phyloP scores from a whole-genome alignment of 2,797 vertebrate genomes.

The Gallirallus australis region DNA sequence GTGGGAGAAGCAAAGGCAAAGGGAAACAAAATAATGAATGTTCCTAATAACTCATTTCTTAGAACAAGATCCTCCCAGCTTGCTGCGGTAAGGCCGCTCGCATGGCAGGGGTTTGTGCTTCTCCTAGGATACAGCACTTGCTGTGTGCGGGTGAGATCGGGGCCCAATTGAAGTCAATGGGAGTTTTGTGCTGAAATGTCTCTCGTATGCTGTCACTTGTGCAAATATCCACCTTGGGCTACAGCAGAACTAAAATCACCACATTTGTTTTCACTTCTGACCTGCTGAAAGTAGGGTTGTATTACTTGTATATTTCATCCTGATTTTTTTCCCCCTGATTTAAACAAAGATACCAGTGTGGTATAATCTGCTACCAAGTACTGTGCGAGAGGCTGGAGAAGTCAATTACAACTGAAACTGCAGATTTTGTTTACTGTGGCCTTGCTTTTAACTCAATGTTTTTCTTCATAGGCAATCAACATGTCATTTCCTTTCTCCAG shows the following conservation, averaged over 20 bases:
- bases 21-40: not conserved
- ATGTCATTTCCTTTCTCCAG: conserved; percentile 4
- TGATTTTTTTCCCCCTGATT: not conserved
- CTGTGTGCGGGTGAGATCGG: conserved; percentile 31
- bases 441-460: conserved; percentile 31
- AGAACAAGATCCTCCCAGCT: not conserved
- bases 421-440: conserved; percentile 30
- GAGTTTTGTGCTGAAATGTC: conserved; percentile 41
- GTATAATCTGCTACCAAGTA: conserved; percentile 14
- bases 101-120: not conserved
- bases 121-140: not conserved
- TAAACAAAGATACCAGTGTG: conserved; percentile 57
- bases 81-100: not conserved
- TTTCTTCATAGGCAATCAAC: conserved; percentile 13
- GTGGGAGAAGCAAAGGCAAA: not conserved
- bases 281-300: conserved; percentile 53
- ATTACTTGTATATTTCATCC: conserved; percentile 51
- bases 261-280: conserved; percentile 52
- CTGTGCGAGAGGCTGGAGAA: not conserved
- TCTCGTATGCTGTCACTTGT: conserved; percentile 9
- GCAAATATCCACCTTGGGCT: conserved; percentile 40
- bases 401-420: conserved; percentile 37
- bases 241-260: conserved; percentile 24
- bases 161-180: conserved; percentile 4
- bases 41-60: not conserved